A percentile compares a stretch with the other conserved stretches of the same genome.
Conservation (phyloP, 2,888 invertebrate genomes). For the Drosophila monieri region DNA sequence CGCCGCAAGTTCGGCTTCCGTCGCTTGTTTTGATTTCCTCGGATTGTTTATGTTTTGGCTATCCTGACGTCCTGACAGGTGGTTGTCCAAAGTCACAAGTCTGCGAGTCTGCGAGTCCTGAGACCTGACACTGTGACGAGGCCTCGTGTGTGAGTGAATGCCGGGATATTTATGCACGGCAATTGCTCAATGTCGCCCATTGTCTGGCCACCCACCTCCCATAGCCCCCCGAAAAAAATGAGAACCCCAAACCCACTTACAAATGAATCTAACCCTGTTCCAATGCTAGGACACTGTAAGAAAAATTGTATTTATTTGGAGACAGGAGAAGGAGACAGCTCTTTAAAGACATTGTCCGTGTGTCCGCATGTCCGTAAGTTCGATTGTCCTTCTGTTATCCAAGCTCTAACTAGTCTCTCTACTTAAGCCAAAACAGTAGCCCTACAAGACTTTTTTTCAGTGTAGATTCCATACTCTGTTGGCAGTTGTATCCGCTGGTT, state of each 20-base stretch:
- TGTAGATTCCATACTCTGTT: constrained; percentile 31
- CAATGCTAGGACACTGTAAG: background rate
- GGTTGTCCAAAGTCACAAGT: constrained; percentile 42
- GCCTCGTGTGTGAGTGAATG: constrained; percentile 27
- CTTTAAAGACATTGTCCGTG: too few relatives aligned
- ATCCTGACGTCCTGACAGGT: constrained; percentile 63
- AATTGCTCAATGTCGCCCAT: constrained; percentile 75
- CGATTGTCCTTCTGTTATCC: too few relatives aligned
- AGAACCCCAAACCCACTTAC: background rate
- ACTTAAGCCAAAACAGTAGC: too few relatives aligned
- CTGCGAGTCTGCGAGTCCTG: constrained; percentile 2
- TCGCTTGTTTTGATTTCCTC: constrained; percentile 53
- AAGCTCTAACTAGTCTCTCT: too few relatives aligned
- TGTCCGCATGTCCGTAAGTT: too few relatives aligned
- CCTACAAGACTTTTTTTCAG: too few relatives aligned
- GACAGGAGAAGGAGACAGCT: too few relatives aligned
- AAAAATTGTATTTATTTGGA: background rate
- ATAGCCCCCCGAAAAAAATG: background rate
- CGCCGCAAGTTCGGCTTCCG: constrained; percentile 16
- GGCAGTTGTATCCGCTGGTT: constrained; percentile 22
- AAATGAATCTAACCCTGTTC: constrained; percentile 6
- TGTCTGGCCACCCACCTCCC: constrained; percentile 43
- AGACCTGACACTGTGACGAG: constrained; percentile 11
- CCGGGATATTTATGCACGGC: constrained; percentile 70
- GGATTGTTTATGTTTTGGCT: constrained; percentile 56